phyloP scores from a whole-genome alignment of 2,888 invertebrate genomes.

The Tipula helvola region DNA sequence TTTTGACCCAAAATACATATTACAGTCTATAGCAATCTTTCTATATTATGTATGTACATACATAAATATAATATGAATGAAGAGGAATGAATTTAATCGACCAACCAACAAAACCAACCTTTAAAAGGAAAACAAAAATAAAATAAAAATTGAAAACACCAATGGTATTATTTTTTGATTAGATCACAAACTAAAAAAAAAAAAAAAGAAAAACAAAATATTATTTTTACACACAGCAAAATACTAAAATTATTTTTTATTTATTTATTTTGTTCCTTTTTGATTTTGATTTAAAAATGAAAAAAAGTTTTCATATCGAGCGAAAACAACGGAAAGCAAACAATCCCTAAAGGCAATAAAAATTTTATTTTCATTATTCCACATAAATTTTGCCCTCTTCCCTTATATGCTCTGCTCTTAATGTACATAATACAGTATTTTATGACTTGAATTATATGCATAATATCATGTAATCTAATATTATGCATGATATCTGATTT shows the following conservation, averaged over 20 bases:
- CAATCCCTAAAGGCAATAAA: background rate
- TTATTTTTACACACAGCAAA: background rate
- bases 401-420: background rate
- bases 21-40: background rate
- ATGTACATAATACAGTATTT: background rate
- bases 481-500: background rate
- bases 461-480: background rate
- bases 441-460: background rate
- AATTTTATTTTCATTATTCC: background rate
- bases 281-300: background rate
- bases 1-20: background rate
- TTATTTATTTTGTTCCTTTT: background rate
- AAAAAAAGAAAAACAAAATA: background rate
- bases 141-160: background rate
- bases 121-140: background rate
- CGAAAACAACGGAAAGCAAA: background rate
- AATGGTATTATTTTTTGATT: background rate
- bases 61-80: background rate
- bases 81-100: background rate
- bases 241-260: background rate
- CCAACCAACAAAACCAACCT: background rate
- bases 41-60: background rate
- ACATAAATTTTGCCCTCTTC: background rate
- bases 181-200: background rate
- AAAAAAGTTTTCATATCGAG: background rate